Evolutionary conservation across 2,888 invertebrate species (phyloP).

Genomic region (Leptarthrus brevirostris): DNA sequence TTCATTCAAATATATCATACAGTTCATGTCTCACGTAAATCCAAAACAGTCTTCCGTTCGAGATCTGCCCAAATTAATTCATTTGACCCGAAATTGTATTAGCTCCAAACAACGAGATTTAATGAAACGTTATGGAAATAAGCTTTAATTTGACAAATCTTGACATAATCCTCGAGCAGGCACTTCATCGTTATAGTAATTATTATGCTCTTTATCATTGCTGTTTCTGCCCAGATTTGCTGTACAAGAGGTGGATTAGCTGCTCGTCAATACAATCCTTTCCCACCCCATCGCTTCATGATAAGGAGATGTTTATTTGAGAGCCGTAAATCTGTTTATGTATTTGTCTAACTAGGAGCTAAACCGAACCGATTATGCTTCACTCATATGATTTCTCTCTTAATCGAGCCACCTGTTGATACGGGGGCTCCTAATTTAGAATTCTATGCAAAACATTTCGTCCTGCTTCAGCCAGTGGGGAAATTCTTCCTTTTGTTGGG

Average conservation of each 20-base stretch:
- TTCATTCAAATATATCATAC: no score
- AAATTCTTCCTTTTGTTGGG: constrained; percentile 11
- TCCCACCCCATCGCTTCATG: constrained; percentile 1
- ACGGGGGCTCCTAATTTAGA: constrained; percentile 32
- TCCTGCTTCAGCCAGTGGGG: constrained; percentile 35
- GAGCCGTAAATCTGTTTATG: constrained; percentile 46
- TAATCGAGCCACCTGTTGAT: constrained; percentile 45
- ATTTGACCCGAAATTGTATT: constrained; percentile 21
- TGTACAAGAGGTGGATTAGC: constrained; percentile 27
- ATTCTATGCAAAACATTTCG: constrained; percentile 45
- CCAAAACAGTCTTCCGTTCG: neutral
- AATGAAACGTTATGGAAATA: constrained; percentile 20
- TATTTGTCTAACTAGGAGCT: constrained; percentile 48
- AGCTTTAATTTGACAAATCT: constrained; percentile 21
- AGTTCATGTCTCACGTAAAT: no score
- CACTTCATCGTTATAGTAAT: constrained; percentile 39
- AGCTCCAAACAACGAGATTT: neutral
- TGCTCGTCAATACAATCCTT: constrained; percentile 29
- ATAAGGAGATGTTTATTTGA: constrained; percentile 36
- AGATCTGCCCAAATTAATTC: neutral
- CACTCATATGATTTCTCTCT: constrained; percentile 48
- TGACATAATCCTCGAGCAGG: constrained; percentile 29
- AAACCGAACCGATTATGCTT: constrained; percentile 47
- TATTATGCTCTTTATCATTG: constrained; percentile 44
- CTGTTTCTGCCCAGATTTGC: constrained; percentile 17